These are phyloP conservation scores for Raja brachyura DNA, from an alignment of 2,113 vertebrate species.

Conservation along the genomic window DNA sequence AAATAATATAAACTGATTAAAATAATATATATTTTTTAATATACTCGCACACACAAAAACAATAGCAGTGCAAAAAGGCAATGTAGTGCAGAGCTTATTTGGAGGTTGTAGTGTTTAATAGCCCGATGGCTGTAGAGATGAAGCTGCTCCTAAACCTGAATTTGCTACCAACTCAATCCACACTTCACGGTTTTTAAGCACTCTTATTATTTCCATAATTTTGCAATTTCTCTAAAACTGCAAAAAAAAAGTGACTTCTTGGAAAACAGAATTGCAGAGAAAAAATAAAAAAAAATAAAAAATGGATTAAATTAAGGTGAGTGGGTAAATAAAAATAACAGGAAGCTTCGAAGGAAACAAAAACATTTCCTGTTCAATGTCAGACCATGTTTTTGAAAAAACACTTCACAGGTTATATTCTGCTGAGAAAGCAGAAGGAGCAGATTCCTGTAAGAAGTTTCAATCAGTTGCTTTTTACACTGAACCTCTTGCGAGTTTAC, in stretches of 20 bases:
- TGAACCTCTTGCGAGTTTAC: not conserved
- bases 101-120: too few species aligned
- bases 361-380: constrained; percentile 7
- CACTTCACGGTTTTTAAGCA: not conserved
- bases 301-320: not conserved
- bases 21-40: too few species aligned
- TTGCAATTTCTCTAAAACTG: not conserved
- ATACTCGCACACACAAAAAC: too few species aligned
- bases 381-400: not conserved
- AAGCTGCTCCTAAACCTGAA: too few species aligned
- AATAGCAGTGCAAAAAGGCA: too few species aligned
- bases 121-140: too few species aligned
- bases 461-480: not conserved
- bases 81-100: too few species aligned
- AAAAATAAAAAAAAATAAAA: not conserved
- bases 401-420: not conserved
- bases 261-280: not conserved
- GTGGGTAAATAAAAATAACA: constrained; percentile 21
- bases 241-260: not conserved
- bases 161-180: not conserved
- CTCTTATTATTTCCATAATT: not conserved
- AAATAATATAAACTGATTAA: too few species aligned
- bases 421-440: constrained; percentile 2
- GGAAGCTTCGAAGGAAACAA: constrained; percentile 15
- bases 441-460: not conserved